Conservation (phyloP, 2,888 invertebrate genomes). For the Gryllus longicercus region DNA sequence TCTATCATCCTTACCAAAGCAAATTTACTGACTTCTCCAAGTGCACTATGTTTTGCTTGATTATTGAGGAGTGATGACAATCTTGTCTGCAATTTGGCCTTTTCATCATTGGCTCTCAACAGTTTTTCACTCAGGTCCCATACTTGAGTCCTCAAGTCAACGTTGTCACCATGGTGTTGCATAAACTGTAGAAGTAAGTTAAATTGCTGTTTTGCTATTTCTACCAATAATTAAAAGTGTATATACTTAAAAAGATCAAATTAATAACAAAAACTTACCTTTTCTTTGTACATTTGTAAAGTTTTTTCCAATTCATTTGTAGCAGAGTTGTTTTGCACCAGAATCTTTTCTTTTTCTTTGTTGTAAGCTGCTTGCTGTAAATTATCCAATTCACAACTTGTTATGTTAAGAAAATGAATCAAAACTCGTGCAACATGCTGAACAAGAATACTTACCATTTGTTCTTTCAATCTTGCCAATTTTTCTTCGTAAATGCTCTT, state of each 20-base stretch:
- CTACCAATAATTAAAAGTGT: not conserved
- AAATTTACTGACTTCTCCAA: not conserved
- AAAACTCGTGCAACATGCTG: not conserved
- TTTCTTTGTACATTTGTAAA: not conserved
- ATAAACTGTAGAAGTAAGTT: not conserved
- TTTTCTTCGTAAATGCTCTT: not conserved
- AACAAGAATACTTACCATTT: not conserved
- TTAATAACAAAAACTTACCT: not conserved
- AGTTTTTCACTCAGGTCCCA: not conserved
- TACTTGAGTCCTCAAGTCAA: not conserved
- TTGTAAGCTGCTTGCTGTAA: not conserved
- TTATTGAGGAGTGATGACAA: not conserved
- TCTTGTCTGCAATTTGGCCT: not conserved
- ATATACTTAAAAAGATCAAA: not conserved
- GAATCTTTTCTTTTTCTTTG: not conserved
- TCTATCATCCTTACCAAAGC: not conserved
- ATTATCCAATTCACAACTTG: not conserved
- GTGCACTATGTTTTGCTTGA: not conserved
- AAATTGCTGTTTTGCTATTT: not conserved
- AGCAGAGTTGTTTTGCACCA: not conserved
- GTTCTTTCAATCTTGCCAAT: not conserved
- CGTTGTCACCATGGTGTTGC: not conserved
- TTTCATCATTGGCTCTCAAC: not conserved
- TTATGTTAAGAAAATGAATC: not conserved
- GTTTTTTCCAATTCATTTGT: not conserved